Base-by-base conservation (phyloP, 1,140 invertebrate genomes). In the Ruditapes philippinarum region DNA sequence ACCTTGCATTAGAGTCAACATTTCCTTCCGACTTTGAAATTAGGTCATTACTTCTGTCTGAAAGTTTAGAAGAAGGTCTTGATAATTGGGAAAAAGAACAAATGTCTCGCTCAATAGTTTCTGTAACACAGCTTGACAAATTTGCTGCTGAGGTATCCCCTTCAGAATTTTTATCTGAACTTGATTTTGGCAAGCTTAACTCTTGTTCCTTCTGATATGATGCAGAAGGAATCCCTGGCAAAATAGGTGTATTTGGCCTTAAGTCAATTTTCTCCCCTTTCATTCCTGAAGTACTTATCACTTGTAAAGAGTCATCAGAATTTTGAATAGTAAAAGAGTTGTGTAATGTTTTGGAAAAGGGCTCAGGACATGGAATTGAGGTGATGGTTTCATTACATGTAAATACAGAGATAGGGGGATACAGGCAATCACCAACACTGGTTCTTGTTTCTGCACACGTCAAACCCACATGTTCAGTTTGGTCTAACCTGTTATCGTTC, bases 161-260 rank as follows among this genome's bases (percentile, higher is more conserved):
- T n/a, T n/a, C n/a, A n/a, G n/a, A n/a, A n/a, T n/a, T n/a, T n/a
- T n/a, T n/a, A n/a, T 40, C 31, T 36, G 4, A 73, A 38, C 22
- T 40, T 73, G 33, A 7, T 38, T 22, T 57, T 40, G 42, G 74
- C 28, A 78, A 33, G 49, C 74, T 78, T 14, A 78, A 51, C 28
- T 78, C 5, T 36, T 51, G 31, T 33, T 9, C n/a, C 22, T 25
- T 14, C 31, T 9, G 19, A 28, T 84, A 84, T 0, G n/a, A 49
- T 7, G 40, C 31, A 40, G 82, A 84, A n/a, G 82, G 82, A 51
- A 84, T 84, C n/a, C 82, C 82, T 33, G 82, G 82, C n/a, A 84
- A n/a, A 19, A 73, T 74, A 9, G 82, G 82, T 31, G 82, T 84
- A 11, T 22, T 51, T 14, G 82, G n/a, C 49, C 82, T 49, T 19